Base-by-base conservation (phyloP, 2,888 invertebrate genomes). In the Andrena minutula region DNA sequence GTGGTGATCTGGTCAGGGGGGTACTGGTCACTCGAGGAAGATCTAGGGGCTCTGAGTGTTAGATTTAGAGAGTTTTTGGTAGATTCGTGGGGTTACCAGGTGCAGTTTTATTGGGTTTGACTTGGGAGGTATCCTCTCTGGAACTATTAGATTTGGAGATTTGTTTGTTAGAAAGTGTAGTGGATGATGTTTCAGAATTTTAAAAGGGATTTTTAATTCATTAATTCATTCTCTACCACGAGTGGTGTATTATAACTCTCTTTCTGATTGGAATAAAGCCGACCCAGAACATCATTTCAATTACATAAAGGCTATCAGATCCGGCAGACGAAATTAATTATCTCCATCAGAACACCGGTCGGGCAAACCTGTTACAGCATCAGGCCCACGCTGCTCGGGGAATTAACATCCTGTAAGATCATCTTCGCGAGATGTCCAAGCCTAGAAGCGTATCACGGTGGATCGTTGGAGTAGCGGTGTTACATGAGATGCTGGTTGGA, bases 281-380 rank as follows among this genome's bases (percentile, higher is more conserved):
- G 41, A 41, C 41, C 0, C 41, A 16, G 41, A 41, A 41, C 41
- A 41, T 41, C 41, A 5, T 41, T 41, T 41, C 41, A 41, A 41
- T 41, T 41, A 41, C 41, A 41, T 41, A 41, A 41, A 41, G 4
- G 41, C 41, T 41, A 58, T 16, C 23, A 28, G 26, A 12, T 58
- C 26, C 26, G 26, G 23, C 58, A 26, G 23, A 58, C 26, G 58
- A 61, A 61, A 61, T 61, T 30, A 30, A 61, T 30, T 30, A 61
- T 28, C 60, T 61, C 28, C 64, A 64, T 35, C 63, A 32, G 32
- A 30, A 20, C 32, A 41, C 41, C 41, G 16, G 41, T 41, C 16
- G 41, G 41, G 41, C 41, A 56, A 56, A 26, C 26, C 20, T 26
- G 56, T 56, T 56, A 20, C 20, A 56, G 26, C 56, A 56, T 56